Evolutionary conservation across 92 coral and sea anemone genomes (phyloP), one percentile per base, ranked within the genome.

Genomic region (Meandrina meandrites): DNA sequence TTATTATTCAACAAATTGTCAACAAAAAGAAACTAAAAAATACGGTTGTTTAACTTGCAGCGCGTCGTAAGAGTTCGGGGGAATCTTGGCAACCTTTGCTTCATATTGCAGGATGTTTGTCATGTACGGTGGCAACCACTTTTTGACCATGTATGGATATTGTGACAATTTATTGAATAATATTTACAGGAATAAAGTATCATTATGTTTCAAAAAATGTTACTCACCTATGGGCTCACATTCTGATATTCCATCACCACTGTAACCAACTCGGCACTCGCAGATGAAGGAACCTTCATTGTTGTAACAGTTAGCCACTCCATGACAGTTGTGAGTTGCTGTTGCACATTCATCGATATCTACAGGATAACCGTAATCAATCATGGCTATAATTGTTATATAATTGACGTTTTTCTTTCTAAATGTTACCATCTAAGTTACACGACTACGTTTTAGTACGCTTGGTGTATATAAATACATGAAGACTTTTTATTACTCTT

Each of bases 281-380:
- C 87, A 83, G 19, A 1, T 57, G 28, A 51, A 83, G 10, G 71
- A 17, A 16, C 87, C 87, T 4, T 14, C 36, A 34, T 17, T 71
- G 47, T 71, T 76, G 73, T 27, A 56, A 75, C 81, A 84, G 40
- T n/a, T 32, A 24, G 81, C 88, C 45, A 54, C 37, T 56, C 34
- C 72, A 62, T 84, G 72, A n/a, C 81, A 84, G 42, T 84, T 75
- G 75, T 74, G 88, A 9, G 73, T 76, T 56, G 18, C 81, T 31
- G 73, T 62, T 56, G 47, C 51, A 40, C 88, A 84, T 60, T 84
- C 81, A 30, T 84, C 88, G 40, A 84, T 84, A n/a, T 76, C 88
- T 84, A 68, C 19, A 40, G 45, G 6, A 40, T 79, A 27, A 57
- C 45, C 45, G 45, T 6, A 69, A 31, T 16, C 8, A 69, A 8